Base-by-base conservation (phyloP, 2,113 vertebrate species). In the Misgurnus mizolepis region DNA sequence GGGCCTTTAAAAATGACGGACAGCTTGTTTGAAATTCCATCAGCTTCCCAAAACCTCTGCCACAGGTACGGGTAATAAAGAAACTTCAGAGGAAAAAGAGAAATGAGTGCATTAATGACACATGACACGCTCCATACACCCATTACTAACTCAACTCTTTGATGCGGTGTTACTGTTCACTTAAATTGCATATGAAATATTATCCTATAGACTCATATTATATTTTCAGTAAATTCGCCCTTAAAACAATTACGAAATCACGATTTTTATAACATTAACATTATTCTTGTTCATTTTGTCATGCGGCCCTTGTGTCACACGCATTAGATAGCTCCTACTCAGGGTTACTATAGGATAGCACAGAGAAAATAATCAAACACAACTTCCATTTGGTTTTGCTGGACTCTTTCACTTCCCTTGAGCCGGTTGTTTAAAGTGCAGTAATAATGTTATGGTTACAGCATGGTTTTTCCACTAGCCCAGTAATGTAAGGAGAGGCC, bases 1-100 rank as follows among this genome's bases (percentile, higher is more conserved):
- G 96, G 96, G 60, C 97, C 97, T 69, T 97, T 98, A 87, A 95
- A 85, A 88, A 97, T 89, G 72, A 96, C 91, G 77, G 91, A 95
- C 82, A 97, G 70, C 86, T 97, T 98, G 87, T 96, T 87, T 85
- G 78, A 80, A 83, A 95, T 86, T 68, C 90, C 93, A 83, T 93
- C 89, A 84, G 90, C 95, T 64, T 76, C 82, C 86, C 89, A 91
- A 85, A 95, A 94, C 0, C 41, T 93, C 11, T 70, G 92, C 94
- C 94, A 96, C 82, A 98, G 91, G 88, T 91, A 88, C 62, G 71
- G 11, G 76, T 95, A 94, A 88, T 96, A 94, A 81, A 93, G 89
- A 17, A 95, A 86, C 96, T 98, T 80, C 41, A 88, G 65, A 78
- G 58, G 62, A 74, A 76, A 83, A 78, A 67, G 45, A 80, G 43